phyloP scores from a whole-genome alignment of 2,113 vertebrate genomes.

The Macrotus californicus region DNA sequence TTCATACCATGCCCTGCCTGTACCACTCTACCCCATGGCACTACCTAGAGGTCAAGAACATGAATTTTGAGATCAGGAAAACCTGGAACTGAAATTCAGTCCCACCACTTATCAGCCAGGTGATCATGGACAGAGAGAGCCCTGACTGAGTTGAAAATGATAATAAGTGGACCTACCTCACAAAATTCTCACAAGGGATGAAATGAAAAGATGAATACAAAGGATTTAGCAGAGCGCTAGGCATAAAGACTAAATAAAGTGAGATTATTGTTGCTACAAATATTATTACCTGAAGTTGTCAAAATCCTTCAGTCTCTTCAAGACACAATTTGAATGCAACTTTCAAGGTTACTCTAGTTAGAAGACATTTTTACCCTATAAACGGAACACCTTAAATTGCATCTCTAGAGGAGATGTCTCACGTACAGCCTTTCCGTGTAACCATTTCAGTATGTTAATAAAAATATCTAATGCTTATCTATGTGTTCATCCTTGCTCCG shows the following conservation, averaged over 20 bases:
- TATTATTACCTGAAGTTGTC: neutral
- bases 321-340: neutral
- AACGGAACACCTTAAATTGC: neutral
- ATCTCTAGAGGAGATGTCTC: neutral
- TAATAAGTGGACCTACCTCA: too few species aligned
- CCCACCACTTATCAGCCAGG: neutral
- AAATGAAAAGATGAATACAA: neutral
- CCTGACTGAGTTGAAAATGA: neutral
- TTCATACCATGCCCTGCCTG: accelerated
- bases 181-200: neutral
- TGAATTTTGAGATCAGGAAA: neutral
- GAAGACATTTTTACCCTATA: neutral
- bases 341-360: neutral
- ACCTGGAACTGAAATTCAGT: neutral
- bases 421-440: accelerated
- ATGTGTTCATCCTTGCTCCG: neutral
- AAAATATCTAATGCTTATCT: neutral
- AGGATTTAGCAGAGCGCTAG: neutral
- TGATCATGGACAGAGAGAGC: neutral
- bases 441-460: neutral
- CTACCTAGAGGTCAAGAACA: neutral
- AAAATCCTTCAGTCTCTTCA: neutral
- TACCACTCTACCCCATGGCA: accelerated
- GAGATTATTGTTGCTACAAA: neutral
- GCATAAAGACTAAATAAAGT: neutral